Conservation (phyloP, 2,797 vertebrate species). For the Strix occidentalis region DNA sequence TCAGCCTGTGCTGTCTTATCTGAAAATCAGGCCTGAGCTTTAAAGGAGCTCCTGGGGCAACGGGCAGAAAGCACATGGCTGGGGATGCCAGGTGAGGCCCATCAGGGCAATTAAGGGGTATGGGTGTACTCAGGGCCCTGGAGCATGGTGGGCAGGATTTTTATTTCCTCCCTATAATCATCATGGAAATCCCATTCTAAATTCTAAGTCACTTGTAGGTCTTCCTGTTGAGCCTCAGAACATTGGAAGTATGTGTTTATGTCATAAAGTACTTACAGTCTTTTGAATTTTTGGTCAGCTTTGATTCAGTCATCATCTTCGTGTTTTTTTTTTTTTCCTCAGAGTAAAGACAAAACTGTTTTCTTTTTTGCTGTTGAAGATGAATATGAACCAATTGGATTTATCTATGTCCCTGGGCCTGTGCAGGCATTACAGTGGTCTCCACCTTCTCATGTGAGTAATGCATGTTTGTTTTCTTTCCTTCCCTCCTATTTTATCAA, state of each 20-base stretch:
- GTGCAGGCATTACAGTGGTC: conserved; percentile 89
- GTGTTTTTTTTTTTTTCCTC: neutral
- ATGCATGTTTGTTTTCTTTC: neutral
- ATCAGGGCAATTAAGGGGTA: neutral
- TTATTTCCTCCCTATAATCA: neutral
- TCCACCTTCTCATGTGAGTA: conserved; percentile 83
- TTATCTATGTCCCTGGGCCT: conserved; percentile 87
- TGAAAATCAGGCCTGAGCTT: neutral
- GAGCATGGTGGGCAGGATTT: neutral
- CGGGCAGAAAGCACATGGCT: neutral
- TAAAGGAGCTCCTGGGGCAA: neutral
- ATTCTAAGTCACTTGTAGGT: neutral
- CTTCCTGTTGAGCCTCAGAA: neutral
- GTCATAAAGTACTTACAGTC: neutral
- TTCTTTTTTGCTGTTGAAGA: conserved; percentile 89
- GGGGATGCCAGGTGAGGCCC: neutral
- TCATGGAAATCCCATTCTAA: neutral
- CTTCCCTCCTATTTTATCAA: neutral
- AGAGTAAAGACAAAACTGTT: conserved; percentile 91
- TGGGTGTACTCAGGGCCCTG: neutral
- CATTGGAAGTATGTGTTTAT: neutral
- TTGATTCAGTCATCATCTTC: neutral
- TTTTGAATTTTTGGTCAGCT: neutral
- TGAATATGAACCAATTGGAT: conserved; percentile 86
- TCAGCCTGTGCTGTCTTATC: neutral